Conservation (phyloP, 2,113 vertebrate genomes). For the Dasyurus viverrinus region DNA sequence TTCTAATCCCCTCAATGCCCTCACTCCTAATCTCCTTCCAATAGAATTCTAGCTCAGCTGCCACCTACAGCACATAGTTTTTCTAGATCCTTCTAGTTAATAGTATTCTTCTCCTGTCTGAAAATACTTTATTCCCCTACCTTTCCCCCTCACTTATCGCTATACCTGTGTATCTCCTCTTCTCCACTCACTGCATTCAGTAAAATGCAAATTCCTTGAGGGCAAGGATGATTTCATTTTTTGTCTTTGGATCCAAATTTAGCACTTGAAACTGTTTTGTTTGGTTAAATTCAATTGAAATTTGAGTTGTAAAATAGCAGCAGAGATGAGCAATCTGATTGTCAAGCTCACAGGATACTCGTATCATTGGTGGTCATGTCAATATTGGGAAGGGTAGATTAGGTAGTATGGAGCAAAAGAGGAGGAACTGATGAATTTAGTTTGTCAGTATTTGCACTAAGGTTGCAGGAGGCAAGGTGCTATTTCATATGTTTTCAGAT, state of each 20-base stretch:
- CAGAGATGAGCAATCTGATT: constrained; percentile 24
- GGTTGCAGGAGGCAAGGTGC: not conserved
- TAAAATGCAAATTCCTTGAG: not conserved
- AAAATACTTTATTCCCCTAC: not conserved
- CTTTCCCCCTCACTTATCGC: not conserved
- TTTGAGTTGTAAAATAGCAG: not conserved
- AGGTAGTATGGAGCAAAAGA: not conserved
- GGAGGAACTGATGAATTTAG: not conserved
- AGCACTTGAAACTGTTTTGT: not conserved
- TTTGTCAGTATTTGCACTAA: not conserved
- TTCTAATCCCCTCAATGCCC: too few relatives aligned
- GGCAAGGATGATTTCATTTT: not conserved
- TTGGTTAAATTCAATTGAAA: constrained; percentile 23
- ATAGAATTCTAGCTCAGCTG: not conserved
- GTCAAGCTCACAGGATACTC: not conserved
- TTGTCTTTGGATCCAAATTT: not conserved
- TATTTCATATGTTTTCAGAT: constrained; percentile 14
- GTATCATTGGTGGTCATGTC: not conserved
- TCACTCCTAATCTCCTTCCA: not conserved
- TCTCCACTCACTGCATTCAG: not conserved
- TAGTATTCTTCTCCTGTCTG: not conserved
- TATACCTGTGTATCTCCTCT: not conserved
- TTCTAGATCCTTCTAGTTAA: not conserved
- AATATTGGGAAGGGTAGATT: not conserved
- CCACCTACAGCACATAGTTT: not conserved